These are phyloP conservation scores for Tenualosa ilisha DNA, from an alignment of 2,797 vertebrate genomes.

Conservation along the genomic window DNA sequence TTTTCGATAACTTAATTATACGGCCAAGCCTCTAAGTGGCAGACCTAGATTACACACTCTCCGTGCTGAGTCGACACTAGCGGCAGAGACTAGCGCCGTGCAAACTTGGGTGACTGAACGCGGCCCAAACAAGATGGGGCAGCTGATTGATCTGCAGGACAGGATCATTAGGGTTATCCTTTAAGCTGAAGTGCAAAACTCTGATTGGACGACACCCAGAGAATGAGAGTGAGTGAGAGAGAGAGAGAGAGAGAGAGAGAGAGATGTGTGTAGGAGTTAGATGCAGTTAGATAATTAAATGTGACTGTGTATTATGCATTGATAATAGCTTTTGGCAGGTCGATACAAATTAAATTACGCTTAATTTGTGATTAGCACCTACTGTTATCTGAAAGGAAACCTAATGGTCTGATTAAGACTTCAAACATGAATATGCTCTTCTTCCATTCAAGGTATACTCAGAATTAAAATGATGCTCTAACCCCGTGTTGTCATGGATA, in stretches of 20 bases:
- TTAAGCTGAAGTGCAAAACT: not conserved
- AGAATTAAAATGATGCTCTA: not conserved
- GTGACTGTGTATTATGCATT: not conserved
- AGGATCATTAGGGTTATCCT: not conserved
- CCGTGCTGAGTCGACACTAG: not conserved
- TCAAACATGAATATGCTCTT: not conserved
- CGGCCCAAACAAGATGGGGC: not conserved
- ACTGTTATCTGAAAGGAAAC: not conserved
- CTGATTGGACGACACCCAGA: not conserved
- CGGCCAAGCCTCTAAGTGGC: not conserved
- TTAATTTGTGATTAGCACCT: not conserved
- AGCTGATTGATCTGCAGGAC: not conserved
- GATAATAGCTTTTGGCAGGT: constrained; percentile 1
- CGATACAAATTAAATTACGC: not conserved
- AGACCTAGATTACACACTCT: not conserved
- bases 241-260: not conserved
- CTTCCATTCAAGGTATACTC: not conserved
- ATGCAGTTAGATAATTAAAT: not conserved
- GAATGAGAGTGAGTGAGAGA: not conserved
- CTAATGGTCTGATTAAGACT: not conserved
- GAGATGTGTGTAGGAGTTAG: not conserved
- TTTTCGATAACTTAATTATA: not conserved
- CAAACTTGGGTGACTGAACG: not conserved
- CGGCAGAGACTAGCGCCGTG: not conserved
- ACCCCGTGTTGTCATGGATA: not conserved